Base-by-base conservation (phyloP, 2,888 invertebrate species). In the Diarsia rubi region DNA sequence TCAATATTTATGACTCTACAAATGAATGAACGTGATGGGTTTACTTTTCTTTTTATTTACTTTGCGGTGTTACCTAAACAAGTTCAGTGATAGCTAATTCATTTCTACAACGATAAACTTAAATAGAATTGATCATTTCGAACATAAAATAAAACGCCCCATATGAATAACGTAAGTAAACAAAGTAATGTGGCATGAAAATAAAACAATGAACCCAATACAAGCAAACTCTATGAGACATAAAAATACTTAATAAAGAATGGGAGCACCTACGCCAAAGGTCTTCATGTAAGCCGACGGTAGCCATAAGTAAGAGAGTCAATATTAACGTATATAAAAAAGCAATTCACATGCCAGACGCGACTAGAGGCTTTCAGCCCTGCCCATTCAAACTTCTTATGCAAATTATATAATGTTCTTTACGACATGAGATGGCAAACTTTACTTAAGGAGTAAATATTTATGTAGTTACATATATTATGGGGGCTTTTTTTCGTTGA, bases 381-480 rank as follows among this genome's bases (percentile, higher is more conserved):
- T 91, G 93, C 93, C 94, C 95, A 95, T 95, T 95, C 93, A 92
- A 95, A 95, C 94, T 95, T 95, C 95, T 95, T 96, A 96, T 95
- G 96, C 94, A 95, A 95, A 96, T 96, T 94, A 93, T 92, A 92
- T 95, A 94, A 95, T 94, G 95, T 95, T 93, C 93, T 95, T 95
- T 94, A 95, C 92, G 95, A 95, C 94, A 94, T 93, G 93, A 94
- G 93, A 96, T 94, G 95, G 94, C 93, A 91, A 93, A 95, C 92
- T 95, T 94, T 93, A 95, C 95, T 95, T 95, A 95, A 89, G 91
- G 92, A 93, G 94, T 93, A 94, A 95, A 94, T 95, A 95, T 95
- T 94, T 94, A 91, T 90, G 88, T 90, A 90, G 88, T 88, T 89
- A 89, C 90, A 90, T 91, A 89, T 89, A 89, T 91, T 88, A 81